These are phyloP conservation scores for Meda fulgida DNA, from an alignment of 2,797 vertebrate species.

Conservation along the genomic window DNA sequence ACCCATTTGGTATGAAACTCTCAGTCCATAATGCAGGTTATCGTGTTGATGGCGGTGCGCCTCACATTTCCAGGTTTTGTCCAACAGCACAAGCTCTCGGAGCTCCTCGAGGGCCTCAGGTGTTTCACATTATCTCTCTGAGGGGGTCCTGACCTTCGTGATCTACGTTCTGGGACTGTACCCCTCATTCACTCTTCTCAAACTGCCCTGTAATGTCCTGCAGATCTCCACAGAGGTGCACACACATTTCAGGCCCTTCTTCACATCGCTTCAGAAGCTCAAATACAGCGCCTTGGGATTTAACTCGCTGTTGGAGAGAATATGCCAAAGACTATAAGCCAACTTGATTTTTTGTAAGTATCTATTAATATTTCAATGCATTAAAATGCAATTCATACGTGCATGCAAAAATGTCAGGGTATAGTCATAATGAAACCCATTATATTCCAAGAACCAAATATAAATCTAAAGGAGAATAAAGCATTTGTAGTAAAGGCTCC, in stretches of 20 bases:
- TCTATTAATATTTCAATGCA: not conserved
- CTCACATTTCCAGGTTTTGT: conserved; percentile 44
- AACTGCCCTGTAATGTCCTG: conserved; percentile 33
- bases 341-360: not conserved
- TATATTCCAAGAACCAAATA: too few relatives aligned
- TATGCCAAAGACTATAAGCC: not conserved
- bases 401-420: not conserved
- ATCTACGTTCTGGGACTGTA: conserved; percentile 48
- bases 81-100: conserved; percentile 47
- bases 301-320: not conserved
- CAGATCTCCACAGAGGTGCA: conserved; percentile 39
- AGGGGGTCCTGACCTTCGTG: conserved; percentile 42
- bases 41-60: conserved; percentile 9
- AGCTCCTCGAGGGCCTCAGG: conserved; percentile 63
- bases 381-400: not conserved
- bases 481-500: too few relatives aligned
- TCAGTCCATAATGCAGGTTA: not conserved
- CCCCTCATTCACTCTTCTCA: conserved; percentile 26
- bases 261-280: conserved; percentile 22
- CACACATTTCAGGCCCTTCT: conserved; percentile 49
- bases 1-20: not conserved
- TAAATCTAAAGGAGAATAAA: too few relatives aligned
- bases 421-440: not conserved
- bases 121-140: conserved; percentile 70
- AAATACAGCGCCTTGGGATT: conserved; percentile 10